phyloP scores from a whole-genome alignment of 64 coral and sea anemone species.

The Actinia equina region DNA sequence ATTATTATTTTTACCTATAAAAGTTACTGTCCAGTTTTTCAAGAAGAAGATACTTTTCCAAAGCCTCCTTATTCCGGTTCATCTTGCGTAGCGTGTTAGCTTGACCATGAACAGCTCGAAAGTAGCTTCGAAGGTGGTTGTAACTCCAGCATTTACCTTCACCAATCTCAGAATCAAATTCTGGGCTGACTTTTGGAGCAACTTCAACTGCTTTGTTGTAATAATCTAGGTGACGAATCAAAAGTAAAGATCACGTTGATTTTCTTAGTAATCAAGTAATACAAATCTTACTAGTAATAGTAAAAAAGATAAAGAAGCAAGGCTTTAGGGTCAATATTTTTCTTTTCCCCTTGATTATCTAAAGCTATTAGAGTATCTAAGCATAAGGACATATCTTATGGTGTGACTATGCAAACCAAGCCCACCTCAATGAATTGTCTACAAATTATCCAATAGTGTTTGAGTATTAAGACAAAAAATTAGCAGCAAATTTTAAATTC shows the following conservation, averaged over 20 bases:
- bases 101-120: constrained; percentile 83
- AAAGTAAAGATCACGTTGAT: neutral
- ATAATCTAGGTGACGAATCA: constrained; percentile 28
- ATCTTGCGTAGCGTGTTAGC: constrained; percentile 85
- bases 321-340: too few relatives aligned
- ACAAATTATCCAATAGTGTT: too few relatives aligned
- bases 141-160: constrained; percentile 58
- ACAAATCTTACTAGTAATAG: too few relatives aligned
- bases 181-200: constrained; percentile 46
- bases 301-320: too few relatives aligned
- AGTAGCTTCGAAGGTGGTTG: constrained; percentile 81
- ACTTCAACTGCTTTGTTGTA: constrained; percentile 82
- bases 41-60: constrained; percentile 66
- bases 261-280: too few relatives aligned
- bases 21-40: constrained; percentile 68
- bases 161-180: constrained; percentile 38
- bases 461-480: too few relatives aligned
- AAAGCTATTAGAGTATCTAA: too few relatives aligned
- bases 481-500: too few relatives aligned
- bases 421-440: too few relatives aligned
- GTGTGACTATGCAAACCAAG: too few relatives aligned
- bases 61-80: constrained; percentile 59
- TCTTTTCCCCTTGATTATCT: too few relatives aligned
- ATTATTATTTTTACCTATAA: constrained; percentile 40
- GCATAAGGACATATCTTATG: too few relatives aligned